phyloP scores from a whole-genome alignment of 1,140 invertebrate genomes.

The Nasonia longicornis region DNA sequence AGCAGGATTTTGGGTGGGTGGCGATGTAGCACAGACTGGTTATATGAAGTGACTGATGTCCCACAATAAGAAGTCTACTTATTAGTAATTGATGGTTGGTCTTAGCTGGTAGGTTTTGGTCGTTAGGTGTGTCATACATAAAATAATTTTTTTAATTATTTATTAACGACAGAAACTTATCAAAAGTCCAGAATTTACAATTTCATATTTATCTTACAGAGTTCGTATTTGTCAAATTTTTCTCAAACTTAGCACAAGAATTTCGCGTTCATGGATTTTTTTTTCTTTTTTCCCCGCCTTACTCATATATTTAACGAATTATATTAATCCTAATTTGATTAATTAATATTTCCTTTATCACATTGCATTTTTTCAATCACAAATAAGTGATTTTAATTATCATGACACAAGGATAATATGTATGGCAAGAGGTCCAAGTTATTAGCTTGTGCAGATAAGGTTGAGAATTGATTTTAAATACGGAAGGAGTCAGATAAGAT shows the following conservation, averaged over 20 bases:
- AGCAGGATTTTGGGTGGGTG: conserved; percentile 57
- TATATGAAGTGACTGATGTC: conserved; percentile 67
- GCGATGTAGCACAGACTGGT: conserved; percentile 71
- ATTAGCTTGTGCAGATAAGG: conserved; percentile 55
- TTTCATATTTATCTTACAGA: conserved; percentile 25
- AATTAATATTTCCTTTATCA: not conserved
- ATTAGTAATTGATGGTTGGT: not conserved
- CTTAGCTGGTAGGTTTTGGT: conserved; percentile 39
- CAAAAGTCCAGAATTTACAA: conserved; percentile 13
- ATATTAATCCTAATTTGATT: not conserved
- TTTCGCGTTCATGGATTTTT: not conserved
- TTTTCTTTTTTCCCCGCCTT: not conserved
- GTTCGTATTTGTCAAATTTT: conserved; percentile 39
- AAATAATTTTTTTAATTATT: conserved; percentile 21
- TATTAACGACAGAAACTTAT: conserved; percentile 41
- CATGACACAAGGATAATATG: not conserved
- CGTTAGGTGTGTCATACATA: not conserved
- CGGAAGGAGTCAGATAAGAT: conserved; percentile 27
- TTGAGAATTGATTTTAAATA: conserved; percentile 55
- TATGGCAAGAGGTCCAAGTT: conserved; percentile 1
- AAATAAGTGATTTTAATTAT: not conserved
- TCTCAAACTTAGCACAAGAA: conserved; percentile 45
- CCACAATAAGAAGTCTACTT: conserved; percentile 50
- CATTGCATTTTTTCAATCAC: not conserved
- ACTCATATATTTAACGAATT: not conserved